Base-by-base conservation (phyloP, 1,140 invertebrate species). In the Trachymyrmex septentrionalis region DNA sequence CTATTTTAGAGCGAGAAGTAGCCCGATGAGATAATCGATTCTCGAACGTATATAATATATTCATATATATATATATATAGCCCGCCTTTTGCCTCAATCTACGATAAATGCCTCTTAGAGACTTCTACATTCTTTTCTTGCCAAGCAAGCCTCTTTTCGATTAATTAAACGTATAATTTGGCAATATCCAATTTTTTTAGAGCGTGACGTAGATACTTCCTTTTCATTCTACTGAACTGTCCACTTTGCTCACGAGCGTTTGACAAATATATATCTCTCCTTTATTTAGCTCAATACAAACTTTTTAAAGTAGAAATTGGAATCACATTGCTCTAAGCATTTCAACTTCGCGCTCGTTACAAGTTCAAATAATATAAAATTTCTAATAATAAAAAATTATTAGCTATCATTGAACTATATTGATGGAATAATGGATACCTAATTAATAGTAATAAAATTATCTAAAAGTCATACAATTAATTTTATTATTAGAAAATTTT, bases 51-150 rank as follows among this genome's bases (percentile, higher is more conserved):
- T 69, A 80, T 44, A 34, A 6, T 34, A 34, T 34, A 34, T 34
- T 34, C 30, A n/a, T 57, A 57, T 73, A 86, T 86, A 55, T 86
- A 87, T 94, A n/a, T n/a, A 30, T 30, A 30, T 30, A 95, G 92
- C 89, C 92, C 93, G 94, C 95, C 95, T 95, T 95, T 95, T 95
- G 95, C 94, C 95, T 95, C 94, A 73, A 57, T 66, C 48, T 89
- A 86, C 9, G 44, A 75, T n/a, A 61, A 81, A 66, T 10, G 80
- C 64, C 76, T 86, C 55, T 75, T 87, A 89, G 59, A 53, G 59
- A 53, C 19, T 75, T 27, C 30, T 21, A 85, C 34, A 85, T n/a
- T 75, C 55, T 61, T 75, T 57, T 84, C 80, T 84, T 48, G 69
- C 57, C 38, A 75, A 84, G 69, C 80, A 48, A 84, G 19, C 38